Percentiles rank a stretch among this genome's conserved stretches.
Evolutionary conservation across 2,888 invertebrate genomes (phyloP).

Genomic region (Mythimna vitellina): DNA sequence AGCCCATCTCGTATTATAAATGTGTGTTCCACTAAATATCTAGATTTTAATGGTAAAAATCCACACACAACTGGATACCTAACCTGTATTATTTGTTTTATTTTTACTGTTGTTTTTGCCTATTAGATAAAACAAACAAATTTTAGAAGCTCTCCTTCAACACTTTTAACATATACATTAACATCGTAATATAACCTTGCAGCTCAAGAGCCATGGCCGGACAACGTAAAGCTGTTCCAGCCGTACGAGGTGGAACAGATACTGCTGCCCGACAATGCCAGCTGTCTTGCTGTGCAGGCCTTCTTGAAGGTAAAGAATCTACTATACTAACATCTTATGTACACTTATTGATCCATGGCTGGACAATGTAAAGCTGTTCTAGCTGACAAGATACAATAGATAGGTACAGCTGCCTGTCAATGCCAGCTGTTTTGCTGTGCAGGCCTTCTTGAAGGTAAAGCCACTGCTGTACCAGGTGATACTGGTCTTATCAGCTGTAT

Average conservation of each 20-base stretch:
- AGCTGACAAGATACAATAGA: conserved; percentile 98
- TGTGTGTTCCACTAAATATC: conserved; percentile 2
- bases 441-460: too few relatives aligned
- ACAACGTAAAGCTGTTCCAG: conserved; percentile 96
- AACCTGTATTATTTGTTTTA: not conserved
- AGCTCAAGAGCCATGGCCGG: conserved; percentile 98
- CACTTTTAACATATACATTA: not conserved
- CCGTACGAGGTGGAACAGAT: conserved; percentile 98
- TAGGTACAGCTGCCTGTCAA: conserved; percentile 96
- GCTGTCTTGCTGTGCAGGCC: conserved; percentile 97
- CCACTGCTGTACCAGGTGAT: too few relatives aligned
- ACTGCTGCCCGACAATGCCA: conserved; percentile 97
- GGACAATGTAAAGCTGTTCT: conserved; percentile 91
- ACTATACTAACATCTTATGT: too few relatives aligned
- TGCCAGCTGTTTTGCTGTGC: conserved; percentile 97
- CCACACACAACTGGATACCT: conserved; percentile 27
- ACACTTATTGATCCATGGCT: too few relatives aligned
- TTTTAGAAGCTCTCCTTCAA: not conserved
- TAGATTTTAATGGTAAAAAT: conserved; percentile 1
- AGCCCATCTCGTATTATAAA: not conserved
- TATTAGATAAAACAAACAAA: conserved; percentile 1
- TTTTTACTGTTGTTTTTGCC: conserved; percentile 17
- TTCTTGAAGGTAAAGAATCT: conserved; percentile 92
- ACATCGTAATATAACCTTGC: conserved; percentile 61
- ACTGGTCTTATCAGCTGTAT: too few relatives aligned